A percentile compares a stretch with the other conserved stretches of the same genome.
These are phyloP conservation scores for Lordiphosa stackelbergi DNA, from an alignment of 1,140 invertebrate species.

Conservation along the genomic window DNA sequence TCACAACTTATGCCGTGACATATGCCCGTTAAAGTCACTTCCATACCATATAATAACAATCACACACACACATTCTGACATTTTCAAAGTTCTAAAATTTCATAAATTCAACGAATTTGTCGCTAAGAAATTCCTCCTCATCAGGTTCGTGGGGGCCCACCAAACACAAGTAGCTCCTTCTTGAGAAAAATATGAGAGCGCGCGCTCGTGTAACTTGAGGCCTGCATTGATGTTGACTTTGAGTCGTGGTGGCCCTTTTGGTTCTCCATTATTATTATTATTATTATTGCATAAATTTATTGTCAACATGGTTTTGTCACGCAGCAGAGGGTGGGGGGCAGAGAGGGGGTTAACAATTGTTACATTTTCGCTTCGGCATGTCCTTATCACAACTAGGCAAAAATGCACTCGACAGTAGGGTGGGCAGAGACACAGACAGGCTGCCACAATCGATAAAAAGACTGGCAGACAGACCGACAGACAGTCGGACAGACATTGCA, in stretches of 20 bases:
- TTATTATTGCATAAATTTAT: conserved; percentile 59
- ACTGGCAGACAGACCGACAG: conserved; percentile 1
- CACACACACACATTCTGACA: conserved; percentile 2
- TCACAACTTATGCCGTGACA: conserved; percentile 40
- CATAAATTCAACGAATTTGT: conserved; percentile 72
- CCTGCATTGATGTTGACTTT: too few relatives aligned
- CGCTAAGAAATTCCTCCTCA: conserved; percentile 15
- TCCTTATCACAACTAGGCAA: conserved; percentile 39
- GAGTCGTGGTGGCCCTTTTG: too few relatives aligned
- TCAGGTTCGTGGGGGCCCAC: neutral
- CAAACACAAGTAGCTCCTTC: too few relatives aligned
- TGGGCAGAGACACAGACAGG: conserved; percentile 14
- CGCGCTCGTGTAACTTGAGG: too few relatives aligned
- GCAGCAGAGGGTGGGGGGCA: conserved; percentile 6
- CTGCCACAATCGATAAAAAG: neutral
- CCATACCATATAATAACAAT: too few relatives aligned
- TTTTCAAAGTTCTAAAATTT: conserved; percentile 58
- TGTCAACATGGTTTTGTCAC: conserved; percentile 51
- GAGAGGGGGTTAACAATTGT: conserved; percentile 20
- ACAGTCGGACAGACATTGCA: conserved; percentile 9
- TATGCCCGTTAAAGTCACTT: conserved; percentile 31
- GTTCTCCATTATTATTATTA: conserved; percentile 1
- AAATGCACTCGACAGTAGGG: conserved; percentile 10
- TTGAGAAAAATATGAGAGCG: too few relatives aligned
- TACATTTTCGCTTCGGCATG: conserved; percentile 7